Evolutionary conservation across 1,140 invertebrate species (phyloP).

Genomic region (Drosophila chauvacae): DNA sequence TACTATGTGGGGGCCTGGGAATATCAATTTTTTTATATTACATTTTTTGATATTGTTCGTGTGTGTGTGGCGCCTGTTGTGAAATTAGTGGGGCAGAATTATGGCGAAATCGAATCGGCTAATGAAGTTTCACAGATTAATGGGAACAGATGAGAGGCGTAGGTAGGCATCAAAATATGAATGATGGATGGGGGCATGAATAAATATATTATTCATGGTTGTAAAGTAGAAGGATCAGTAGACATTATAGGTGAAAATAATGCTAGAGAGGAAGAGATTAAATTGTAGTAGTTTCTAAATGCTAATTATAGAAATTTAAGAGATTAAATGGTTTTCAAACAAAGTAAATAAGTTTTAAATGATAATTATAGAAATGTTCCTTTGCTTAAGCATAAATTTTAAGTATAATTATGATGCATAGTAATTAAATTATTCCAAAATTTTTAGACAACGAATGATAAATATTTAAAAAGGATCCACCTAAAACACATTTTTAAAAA

Average conservation of each 20-base stretch:
- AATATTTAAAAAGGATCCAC: too few relatives aligned
- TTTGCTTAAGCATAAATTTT: too few relatives aligned
- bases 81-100: slow-evolving; percentile 76
- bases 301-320: too few relatives aligned
- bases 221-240: slow-evolving; percentile 6
- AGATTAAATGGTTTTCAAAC: too few relatives aligned
- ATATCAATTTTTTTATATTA: slow-evolving; percentile 41
- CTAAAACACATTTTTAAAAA: too few relatives aligned
- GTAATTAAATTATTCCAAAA: too few relatives aligned
- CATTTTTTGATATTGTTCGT: slow-evolving; percentile 1
- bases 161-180: slow-evolving; percentile 15
- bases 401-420: too few relatives aligned
- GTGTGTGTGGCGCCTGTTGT: slow-evolving; percentile 68
- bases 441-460: too few relatives aligned
- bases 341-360: too few relatives aligned
- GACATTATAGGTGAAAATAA: not conserved
- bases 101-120: slow-evolving; percentile 72
- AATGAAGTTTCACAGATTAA: slow-evolving; percentile 66
- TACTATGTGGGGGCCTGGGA: slow-evolving; percentile 67
- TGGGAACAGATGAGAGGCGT: slow-evolving; percentile 21
- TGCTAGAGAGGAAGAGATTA: not conserved
- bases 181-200: slow-evolving; percentile 25
- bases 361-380: too few relatives aligned
- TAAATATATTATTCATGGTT: slow-evolving; percentile 31
- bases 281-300: too few relatives aligned